phyloP scores from a whole-genome alignment of 1,140 invertebrate genomes.

The Drosophila simulans region DNA sequence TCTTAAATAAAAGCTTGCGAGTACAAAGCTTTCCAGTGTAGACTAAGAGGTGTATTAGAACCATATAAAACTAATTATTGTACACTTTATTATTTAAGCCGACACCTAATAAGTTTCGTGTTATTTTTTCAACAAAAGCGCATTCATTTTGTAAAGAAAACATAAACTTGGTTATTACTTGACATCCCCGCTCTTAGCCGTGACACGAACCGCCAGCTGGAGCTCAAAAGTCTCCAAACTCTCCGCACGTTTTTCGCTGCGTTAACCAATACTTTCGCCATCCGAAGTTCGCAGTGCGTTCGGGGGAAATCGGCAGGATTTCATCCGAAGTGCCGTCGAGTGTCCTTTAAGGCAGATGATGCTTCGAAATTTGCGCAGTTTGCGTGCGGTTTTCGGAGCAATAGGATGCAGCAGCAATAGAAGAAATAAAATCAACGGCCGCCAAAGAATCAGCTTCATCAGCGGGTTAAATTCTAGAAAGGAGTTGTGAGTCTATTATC shows the following conservation, averaged over 20 bases:
- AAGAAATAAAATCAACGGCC: slow-evolving; percentile 15
- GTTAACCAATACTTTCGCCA: not conserved
- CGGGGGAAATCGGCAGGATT: slow-evolving; percentile 7
- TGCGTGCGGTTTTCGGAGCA: slow-evolving; percentile 77
- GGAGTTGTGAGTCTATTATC: slow-evolving; percentile 29
- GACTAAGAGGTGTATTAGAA: not conserved
- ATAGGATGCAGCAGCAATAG: slow-evolving; percentile 70
- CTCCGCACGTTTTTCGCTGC: not conserved
- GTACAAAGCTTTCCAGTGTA: not conserved
- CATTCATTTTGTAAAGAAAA: not conserved
- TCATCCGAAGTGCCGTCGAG: slow-evolving; percentile 25
- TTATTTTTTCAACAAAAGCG: no score
- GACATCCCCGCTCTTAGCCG: not conserved
- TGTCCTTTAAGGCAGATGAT: slow-evolving; percentile 76
- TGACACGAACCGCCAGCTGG: not conserved
- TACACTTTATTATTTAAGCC: not conserved
- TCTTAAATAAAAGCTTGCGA: no score
- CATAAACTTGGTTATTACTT: not conserved
- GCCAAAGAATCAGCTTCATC: slow-evolving; percentile 23
- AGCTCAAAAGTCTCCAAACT: slow-evolving; percentile 1
- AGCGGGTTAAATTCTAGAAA: slow-evolving; percentile 4
- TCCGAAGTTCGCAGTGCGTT: slow-evolving; percentile 2
- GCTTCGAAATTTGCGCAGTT: slow-evolving; percentile 75
- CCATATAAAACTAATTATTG: no score
- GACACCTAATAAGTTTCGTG: not conserved